phyloP scores from a whole-genome alignment of 2,888 invertebrate genomes.

The Empis stercorea region DNA sequence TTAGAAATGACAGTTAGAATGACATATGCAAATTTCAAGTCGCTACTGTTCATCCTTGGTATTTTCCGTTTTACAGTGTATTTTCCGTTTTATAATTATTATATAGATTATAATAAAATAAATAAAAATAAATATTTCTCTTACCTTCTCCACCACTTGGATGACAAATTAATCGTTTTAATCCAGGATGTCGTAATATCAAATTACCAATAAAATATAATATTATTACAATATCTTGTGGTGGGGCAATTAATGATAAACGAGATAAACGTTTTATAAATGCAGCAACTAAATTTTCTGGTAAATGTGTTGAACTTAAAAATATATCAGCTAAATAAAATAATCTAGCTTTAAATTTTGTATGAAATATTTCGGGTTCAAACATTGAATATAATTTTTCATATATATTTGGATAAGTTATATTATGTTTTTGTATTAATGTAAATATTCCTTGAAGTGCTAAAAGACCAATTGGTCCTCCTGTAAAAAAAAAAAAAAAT shows the following conservation, averaged over 20 bases:
- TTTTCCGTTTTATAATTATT: too few relatives aligned
- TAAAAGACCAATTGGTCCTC: constrained; percentile 76
- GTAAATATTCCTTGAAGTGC: constrained; percentile 86
- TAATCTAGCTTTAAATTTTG: constrained; percentile 76
- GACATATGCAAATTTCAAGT: too few relatives aligned
- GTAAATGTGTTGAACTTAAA: constrained; percentile 84
- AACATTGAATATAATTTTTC: constrained; percentile 90
- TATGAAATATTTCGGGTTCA: constrained; percentile 80
- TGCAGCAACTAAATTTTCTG: constrained; percentile 81
- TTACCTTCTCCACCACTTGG: constrained; percentile 35
- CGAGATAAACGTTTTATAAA: constrained; percentile 83
- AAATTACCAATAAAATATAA: constrained; percentile 77
- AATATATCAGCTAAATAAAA: constrained; percentile 83
- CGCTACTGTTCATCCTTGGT: too few relatives aligned
- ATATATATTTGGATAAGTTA: constrained; percentile 93
- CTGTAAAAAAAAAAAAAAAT: constrained; percentile 35
- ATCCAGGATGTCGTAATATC: constrained; percentile 68
- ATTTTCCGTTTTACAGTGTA: too few relatives aligned
- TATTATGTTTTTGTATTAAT: constrained; percentile 79
- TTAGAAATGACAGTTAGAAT: too few relatives aligned
- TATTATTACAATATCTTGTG: constrained; percentile 63
- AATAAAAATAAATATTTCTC: neutral
- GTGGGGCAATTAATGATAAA: constrained; percentile 68
- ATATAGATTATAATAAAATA: too few relatives aligned
- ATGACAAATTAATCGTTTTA: constrained; percentile 52